Conservation (phyloP, 2,888 invertebrate genomes). For the Camponotus fellah region DNA sequence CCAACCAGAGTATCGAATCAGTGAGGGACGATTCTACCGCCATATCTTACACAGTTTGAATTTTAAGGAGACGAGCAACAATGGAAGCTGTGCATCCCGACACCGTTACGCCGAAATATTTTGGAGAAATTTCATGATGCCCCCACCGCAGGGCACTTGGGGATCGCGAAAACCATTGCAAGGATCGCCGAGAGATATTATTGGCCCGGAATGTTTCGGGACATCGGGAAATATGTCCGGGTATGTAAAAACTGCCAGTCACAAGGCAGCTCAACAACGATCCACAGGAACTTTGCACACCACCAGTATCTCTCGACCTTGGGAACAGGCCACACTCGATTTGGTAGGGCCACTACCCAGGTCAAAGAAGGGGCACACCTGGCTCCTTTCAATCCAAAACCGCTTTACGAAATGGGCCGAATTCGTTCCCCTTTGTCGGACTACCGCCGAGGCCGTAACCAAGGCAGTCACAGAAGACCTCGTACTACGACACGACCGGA, state of each 20-base stretch:
- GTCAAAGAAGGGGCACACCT: not conserved
- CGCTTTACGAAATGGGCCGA: not conserved
- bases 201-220: not conserved
- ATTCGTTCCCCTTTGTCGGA: rapidly evolving
- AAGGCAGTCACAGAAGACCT: too few species aligned
- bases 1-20: not conserved
- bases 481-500: too few species aligned
- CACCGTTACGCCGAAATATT: rapidly evolving
- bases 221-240: not conserved
- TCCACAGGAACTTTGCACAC: not conserved
- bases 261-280: not conserved
- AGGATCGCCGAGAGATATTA: not conserved
- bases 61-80: not conserved
- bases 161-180: not conserved
- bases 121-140: not conserved
- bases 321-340: not conserved
- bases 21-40: not conserved
- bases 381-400: not conserved
- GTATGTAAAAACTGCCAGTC: not conserved
- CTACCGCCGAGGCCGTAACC: not conserved
- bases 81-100: not conserved
- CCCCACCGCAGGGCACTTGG: not conserved
- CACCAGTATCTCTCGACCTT: rapidly evolving
- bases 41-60: rapidly evolving
- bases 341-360: rapidly evolving